Evolutionary conservation across 2,797 vertebrate genomes (phyloP), one percentile per base, ranked within the genome.

Genomic region (Brotula barbata): DNA sequence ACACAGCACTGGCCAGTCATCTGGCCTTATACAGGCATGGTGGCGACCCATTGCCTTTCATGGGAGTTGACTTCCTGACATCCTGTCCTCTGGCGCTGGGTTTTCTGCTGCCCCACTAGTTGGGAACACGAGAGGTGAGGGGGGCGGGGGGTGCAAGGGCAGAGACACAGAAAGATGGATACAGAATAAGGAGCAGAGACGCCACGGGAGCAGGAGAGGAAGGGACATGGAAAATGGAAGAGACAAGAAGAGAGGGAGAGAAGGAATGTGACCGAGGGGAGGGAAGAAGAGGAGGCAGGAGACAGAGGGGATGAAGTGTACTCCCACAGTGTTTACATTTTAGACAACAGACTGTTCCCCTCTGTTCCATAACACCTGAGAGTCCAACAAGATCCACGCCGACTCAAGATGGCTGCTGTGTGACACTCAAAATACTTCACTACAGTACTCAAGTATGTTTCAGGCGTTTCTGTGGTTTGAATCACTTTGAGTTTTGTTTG

Each of bases 21-120:
- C 71, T 81, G 83, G 86, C 90, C 91, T 88, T 92, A 92, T 93
- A 92, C 85, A 92, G 91, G 85, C 90, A 92, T 89, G 76, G 68
- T 59, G 75, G 87, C 54, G 80, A 87, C 84, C 85, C 81, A 68
- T 83, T 86, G 89, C 90, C 88, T 92, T 92, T 92, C 89, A 91
- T 90, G 90, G 90, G 71, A 87, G 86, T 75, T 81, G 81, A 82
- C 79, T 87, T 84, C 67, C 66, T 87, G 77, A 85, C 77, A 80
- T 81, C 65, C 67, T 75, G 70, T 85, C 82, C 75, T 84, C 31
- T 10, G 77, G 83, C 84, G 65, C 49, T 62, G 65, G 63, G 72
- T 70, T 87, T 67, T 84, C 62, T 75, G 71, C 68, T 77, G 74
- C 41, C 45, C 44, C 43, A 56, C 75, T 64, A 55, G 68, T 77